These are phyloP conservation scores for Bombycilla garrulus DNA, from an alignment of 2,113 vertebrate species.

Conservation along the genomic window DNA sequence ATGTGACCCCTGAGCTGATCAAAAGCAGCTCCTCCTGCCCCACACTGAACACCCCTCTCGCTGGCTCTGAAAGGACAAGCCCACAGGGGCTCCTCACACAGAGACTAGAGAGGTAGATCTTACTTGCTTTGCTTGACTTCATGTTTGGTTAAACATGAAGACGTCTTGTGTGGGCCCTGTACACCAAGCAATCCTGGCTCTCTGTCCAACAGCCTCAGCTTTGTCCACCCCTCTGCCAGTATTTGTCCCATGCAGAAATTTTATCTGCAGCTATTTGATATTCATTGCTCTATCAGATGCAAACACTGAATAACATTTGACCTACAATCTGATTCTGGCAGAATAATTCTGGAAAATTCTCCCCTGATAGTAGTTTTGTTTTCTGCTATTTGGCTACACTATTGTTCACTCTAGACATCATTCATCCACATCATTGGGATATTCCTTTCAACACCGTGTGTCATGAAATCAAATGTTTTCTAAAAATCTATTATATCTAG, in stretches of 20 bases:
- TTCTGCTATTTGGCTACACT: not conserved
- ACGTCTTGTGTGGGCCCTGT: not conserved
- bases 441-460: not conserved
- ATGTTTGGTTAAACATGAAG: not conserved
- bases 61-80: not conserved
- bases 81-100: not conserved
- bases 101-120: not conserved
- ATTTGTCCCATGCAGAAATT: not conserved
- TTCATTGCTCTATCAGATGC: not conserved
- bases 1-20: fast-evolving
- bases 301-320: not conserved
- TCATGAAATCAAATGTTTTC: not conserved
- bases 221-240: not conserved
- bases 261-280: not conserved
- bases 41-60: fast-evolving
- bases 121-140: not conserved
- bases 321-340: not conserved
- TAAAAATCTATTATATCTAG: not conserved
- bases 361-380: not conserved
- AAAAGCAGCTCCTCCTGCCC: not conserved
- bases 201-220: not conserved
- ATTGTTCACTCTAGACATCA: fast-evolving
- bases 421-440: not conserved
- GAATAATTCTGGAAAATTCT: not conserved
- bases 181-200: not conserved